Evolutionary conservation across 2,113 vertebrate genomes (phyloP), one percentile per base, ranked within the genome.

Genomic region (Cavia porcellus): DNA sequence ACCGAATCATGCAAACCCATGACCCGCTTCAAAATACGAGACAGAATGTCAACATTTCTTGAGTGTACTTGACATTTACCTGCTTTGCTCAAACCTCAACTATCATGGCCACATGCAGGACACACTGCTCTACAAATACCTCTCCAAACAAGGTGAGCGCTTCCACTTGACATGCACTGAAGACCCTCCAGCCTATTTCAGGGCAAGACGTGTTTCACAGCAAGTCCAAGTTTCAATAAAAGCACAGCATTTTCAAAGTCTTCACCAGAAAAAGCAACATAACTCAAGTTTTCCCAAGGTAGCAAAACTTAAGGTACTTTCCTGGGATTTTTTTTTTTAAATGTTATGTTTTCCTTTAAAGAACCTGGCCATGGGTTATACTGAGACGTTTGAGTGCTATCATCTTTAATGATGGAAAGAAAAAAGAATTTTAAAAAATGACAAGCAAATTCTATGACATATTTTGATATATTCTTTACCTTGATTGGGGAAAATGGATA

Each of bases 21-120:
- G 45, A 75, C 62, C 74, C 66, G 7, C 30, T 62, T 94, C 91
- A 86, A 95, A 90, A 82, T 83, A 83, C 25, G 24, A 91, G 59
- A 45, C 12, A 35, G 66, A 45, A 95, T 74, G 74, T 66, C 74
- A 50, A 50, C 22, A 50, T 9, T 55, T 57, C 35, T 22, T 70
- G 20, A 55, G 32, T 42, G 62, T 0, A 47, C 4, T 42, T 82
- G 47, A 62, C 47, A 86, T 57, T 25, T 75, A 32, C 50, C 64
- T 35, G 42, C 47, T 91, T 91, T 85, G 84, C 30, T n/a, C 72
- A 75, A 86, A 8, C 28, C 5, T 89, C 77, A 95, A 74, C 22
- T 47, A 80, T 85, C 10, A 24, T 61, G 68, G 47, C 35, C 35
- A 55, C 45, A 86, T 84, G 68, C 38, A 83, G 4, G 42, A 13